Evolutionary conservation across 1,140 invertebrate species (phyloP).

Genomic region (Cydia splendana): DNA sequence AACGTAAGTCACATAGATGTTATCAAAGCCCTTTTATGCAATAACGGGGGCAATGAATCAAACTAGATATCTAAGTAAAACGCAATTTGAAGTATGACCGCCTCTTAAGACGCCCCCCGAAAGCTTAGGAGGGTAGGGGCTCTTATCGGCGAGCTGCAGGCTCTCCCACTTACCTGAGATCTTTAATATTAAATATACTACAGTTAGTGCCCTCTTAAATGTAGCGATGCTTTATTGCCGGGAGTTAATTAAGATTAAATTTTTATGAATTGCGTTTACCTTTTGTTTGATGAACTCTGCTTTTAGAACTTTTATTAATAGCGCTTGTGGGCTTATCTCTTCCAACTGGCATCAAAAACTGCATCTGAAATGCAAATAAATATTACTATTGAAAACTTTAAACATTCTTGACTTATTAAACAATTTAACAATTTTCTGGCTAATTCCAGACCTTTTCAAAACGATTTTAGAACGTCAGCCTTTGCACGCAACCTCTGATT

Average conservation of each 20-base stretch:
- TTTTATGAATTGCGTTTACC: conserved; percentile 19
- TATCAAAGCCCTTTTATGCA: conserved; percentile 72
- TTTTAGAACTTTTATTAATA: conserved; percentile 21
- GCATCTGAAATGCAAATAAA: too few species aligned
- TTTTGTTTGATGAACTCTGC: conserved; percentile 30
- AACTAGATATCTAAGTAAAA: conserved; percentile 78
- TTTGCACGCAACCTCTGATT: background rate
- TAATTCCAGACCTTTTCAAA: too few species aligned
- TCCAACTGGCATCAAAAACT: background rate
- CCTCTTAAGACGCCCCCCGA: conserved; percentile 71
- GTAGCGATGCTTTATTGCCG: conserved; percentile 62
- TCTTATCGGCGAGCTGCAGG: conserved; percentile 77
- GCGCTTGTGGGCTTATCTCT: conserved; percentile 25
- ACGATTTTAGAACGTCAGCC: background rate
- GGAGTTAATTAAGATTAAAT: conserved; percentile 27
- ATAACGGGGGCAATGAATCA: conserved; percentile 76
- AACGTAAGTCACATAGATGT: conserved; percentile 49
- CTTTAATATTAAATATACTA: conserved; percentile 79
- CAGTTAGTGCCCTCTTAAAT: conserved; percentile 69
- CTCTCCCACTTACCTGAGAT: conserved; percentile 77
- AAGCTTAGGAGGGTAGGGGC: conserved; percentile 52
- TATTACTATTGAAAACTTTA: too few species aligned
- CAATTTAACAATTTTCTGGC: too few species aligned
- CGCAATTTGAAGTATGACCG: conserved; percentile 77
- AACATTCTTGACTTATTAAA: too few species aligned